These are phyloP conservation scores for Myrmecobius fasciatus DNA, from an alignment of 2,113 vertebrate genomes.

Conservation along the genomic window DNA sequence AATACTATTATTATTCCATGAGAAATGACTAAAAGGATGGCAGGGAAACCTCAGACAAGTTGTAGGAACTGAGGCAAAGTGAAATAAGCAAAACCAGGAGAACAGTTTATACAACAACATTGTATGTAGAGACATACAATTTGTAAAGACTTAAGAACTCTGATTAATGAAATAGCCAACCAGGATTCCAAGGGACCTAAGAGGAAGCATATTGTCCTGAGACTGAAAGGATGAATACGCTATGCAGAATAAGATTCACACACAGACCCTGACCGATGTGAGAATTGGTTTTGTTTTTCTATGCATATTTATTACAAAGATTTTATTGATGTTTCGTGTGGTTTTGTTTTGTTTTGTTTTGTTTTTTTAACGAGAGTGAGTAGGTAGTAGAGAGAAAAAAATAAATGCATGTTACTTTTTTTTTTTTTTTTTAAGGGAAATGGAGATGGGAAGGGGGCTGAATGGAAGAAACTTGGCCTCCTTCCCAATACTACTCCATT, in stretches of 20 bases:
- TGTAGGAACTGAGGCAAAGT: neutral
- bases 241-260: neutral
- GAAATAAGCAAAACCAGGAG: neutral
- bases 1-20: neutral
- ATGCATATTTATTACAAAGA: neutral
- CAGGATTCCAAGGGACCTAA: neutral
- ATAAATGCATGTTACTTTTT: neutral
- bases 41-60: neutral
- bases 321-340: neutral
- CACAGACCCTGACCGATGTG: neutral
- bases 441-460: neutral
- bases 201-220: neutral
- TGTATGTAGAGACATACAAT: neutral
- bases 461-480: neutral
- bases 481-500: neutral
- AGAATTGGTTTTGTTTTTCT: neutral
- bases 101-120: neutral
- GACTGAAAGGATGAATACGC: neutral
- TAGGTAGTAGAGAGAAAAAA: neutral
- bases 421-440: constrained; percentile 51
- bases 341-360: no score
- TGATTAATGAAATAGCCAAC: neutral
- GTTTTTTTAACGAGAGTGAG: neutral
- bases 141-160: neutral
- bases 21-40: neutral